Evolutionary conservation across 2,113 vertebrate species (phyloP).

Genomic region (Artemisiospiza belli): DNA sequence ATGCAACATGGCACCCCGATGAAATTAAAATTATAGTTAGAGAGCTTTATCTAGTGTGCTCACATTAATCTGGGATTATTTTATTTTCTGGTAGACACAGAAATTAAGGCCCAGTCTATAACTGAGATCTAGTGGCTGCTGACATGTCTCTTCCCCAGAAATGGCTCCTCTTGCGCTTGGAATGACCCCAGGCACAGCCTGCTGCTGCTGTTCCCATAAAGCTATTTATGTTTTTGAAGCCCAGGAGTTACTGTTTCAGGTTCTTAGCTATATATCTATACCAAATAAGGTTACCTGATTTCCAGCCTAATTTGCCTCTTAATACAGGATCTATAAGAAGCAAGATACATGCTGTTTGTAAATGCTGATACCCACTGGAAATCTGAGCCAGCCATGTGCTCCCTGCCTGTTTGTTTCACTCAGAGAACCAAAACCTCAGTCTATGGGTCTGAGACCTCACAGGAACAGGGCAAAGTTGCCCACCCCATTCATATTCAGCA

Average conservation of each 20-base stretch:
- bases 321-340: neutral
- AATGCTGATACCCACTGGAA: neutral
- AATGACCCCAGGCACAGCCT: neutral
- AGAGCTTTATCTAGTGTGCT: neutral
- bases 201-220: neutral
- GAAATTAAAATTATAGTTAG: conserved; percentile 8
- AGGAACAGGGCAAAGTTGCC: rapidly evolving
- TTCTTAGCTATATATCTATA: neutral
- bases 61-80: neutral
- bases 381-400: rapidly evolving
- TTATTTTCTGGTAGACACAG: neutral
- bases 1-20: neutral
- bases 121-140: neutral
- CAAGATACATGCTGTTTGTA: neutral
- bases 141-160: neutral
- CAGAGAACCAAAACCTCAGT: neutral
- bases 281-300: neutral
- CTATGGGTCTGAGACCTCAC: neutral
- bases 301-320: neutral
- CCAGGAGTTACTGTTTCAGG: neutral
- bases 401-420: neutral
- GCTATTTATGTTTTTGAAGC: neutral
- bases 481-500: neutral
- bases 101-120: neutral
- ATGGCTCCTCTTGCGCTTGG: neutral